Percentiles rank a stretch among this genome's conserved stretches.
Conservation (phyloP, 2,888 invertebrate species). For the Beris morrisii region DNA sequence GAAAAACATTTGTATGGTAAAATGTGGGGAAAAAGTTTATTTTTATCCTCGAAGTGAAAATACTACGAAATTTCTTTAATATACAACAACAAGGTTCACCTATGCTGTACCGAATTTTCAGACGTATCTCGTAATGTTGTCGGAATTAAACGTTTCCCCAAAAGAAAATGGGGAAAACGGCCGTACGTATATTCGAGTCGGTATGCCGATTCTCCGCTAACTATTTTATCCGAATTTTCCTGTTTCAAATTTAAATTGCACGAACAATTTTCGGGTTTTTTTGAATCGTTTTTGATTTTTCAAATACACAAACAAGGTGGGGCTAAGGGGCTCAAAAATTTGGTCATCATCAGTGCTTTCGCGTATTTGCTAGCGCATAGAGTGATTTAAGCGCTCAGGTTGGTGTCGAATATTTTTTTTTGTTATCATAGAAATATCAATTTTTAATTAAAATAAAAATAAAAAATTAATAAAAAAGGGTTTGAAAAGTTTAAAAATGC, state of each 20-base stretch:
- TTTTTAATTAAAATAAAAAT: not conserved
- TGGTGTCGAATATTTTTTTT: slow-evolving; percentile 45
- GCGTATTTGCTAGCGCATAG: slow-evolving; percentile 59
- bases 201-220: slow-evolving; percentile 7
- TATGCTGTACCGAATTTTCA: no score
- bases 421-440: slow-evolving; percentile 18
- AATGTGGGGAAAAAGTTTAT: no score
- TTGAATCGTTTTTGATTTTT: slow-evolving; percentile 27
- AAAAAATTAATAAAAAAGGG: slow-evolving; percentile 3
- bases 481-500: slow-evolving; percentile 26
- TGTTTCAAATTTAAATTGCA: slow-evolving; percentile 10
- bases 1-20: no score
- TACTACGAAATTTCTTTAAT: no score
- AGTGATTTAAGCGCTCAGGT: slow-evolving; percentile 59
- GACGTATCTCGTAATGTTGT: no score
- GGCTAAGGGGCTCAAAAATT: slow-evolving; percentile 52
- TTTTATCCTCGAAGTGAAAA: no score
- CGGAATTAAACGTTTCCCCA: not conserved
- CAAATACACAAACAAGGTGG: slow-evolving; percentile 44
- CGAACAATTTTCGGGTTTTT: slow-evolving; percentile 11
- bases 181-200: not conserved
- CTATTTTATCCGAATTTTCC: slow-evolving; percentile 1
- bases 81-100: no score
- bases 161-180: no score
- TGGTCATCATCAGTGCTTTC: slow-evolving; percentile 58